Base-by-base conservation (phyloP, 2,888 invertebrate genomes). In the Clusia tigrina region DNA sequence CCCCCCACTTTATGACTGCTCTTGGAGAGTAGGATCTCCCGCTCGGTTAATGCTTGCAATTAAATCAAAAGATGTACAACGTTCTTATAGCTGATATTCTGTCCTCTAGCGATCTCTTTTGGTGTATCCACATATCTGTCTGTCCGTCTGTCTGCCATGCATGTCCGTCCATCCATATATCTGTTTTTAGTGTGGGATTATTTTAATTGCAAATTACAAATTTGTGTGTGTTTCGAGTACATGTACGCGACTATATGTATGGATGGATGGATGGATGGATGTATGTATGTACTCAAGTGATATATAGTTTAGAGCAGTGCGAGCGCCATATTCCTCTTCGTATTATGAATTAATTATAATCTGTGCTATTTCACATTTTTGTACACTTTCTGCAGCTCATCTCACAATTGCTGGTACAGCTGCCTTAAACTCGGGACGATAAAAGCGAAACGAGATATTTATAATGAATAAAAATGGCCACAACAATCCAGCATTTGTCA, bases 401-500 rank as follows among this genome's bases (percentile, higher is more conserved):
- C 12, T 65, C 24, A n/a, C 22, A 32, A 52, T 26, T 54, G 20
- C 6, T 37, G 54, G 15, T 60, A 51, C 12, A 48, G n/a, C 48
- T n/a, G n/a, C n/a, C n/a, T n/a, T n/a, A n/a, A n/a, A n/a, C n/a
- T n/a, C n/a, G n/a, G n/a, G n/a, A n/a, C n/a, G n/a, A n/a, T n/a
- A n/a, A n/a, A n/a, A n/a, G n/a, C n/a, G n/a, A n/a, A n/a, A n/a
- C n/a, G n/a, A n/a, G n/a, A n/a, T n/a, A 37, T 38, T 67, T 72
- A 80, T 58, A 65, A 82, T 82, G 81, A 81, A 72, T 72, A 80
- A 77, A 76, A 81, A 82, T 79, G 83, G 82, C 9, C 82, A 82
- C 66, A 79, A 65, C 60, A 83, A 83, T 78, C 71, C 82, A 56
- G 82, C 75, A 38, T 83, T 78, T 67, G 75, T 83, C 71, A 74